Percentiles rank a stretch among this genome's conserved stretches.
These are phyloP conservation scores for Notodonta ziczac DNA, from an alignment of 2,888 invertebrate species.

Conservation along the genomic window DNA sequence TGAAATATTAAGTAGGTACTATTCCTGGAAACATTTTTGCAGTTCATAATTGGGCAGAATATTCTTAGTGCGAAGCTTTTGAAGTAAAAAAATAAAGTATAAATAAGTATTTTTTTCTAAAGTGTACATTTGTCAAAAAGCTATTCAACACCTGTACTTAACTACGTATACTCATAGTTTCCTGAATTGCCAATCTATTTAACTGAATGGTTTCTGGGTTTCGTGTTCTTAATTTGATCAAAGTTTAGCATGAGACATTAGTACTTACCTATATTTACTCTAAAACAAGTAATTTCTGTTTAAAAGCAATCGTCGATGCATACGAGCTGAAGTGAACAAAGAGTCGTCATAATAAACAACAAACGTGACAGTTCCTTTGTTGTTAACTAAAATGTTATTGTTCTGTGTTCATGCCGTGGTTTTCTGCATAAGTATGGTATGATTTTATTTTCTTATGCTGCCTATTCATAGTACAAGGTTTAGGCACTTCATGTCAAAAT, in stretches of 20 bases:
- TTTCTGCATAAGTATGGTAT: conserved; percentile 19
- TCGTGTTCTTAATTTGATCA: not conserved
- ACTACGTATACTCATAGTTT: too few species aligned
- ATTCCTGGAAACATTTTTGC: too few species aligned
- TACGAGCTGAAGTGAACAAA: conserved; percentile 45
- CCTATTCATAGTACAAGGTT: conserved; percentile 10
- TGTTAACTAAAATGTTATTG: conserved; percentile 48
- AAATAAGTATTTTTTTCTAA: too few species aligned
- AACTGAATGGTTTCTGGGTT: too few species aligned
- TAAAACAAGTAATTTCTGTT: conserved; percentile 48
- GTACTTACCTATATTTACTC: conserved; percentile 14
- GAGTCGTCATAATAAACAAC: conserved; percentile 41
- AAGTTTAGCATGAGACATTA: not conserved
- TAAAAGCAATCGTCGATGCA: conserved; percentile 37
- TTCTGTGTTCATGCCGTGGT: conserved; percentile 27
- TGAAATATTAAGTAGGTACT: not conserved
- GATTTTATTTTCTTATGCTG: conserved; percentile 28
- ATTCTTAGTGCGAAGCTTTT: too few species aligned
- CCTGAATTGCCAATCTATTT: too few species aligned
- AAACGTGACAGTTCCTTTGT: conserved; percentile 53
- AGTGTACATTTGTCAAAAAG: too few species aligned
- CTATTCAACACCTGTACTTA: too few species aligned
- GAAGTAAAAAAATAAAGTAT: too few species aligned
- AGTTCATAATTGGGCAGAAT: too few species aligned
- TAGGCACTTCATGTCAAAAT: conserved; percentile 14